Percentiles rank a stretch among this genome's conserved stretches.
phyloP scores from a whole-genome alignment of 2,113 vertebrate species.

The Scophthalmus maximus region DNA sequence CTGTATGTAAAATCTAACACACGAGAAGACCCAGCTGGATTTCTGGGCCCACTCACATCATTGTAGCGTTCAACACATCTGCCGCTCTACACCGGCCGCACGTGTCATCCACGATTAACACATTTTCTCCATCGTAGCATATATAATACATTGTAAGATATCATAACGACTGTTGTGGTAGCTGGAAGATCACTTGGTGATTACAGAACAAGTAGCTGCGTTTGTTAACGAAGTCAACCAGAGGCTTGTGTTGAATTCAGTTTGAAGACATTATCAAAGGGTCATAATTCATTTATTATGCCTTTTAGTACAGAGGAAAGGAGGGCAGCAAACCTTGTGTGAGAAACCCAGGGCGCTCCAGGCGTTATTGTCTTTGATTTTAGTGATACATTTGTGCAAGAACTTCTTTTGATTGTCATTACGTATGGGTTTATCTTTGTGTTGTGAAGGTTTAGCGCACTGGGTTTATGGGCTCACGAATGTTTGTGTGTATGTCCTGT shows the following conservation, averaged over 20 bases:
- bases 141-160: slow-evolving; percentile 44
- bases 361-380: slow-evolving; percentile 39
- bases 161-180: slow-evolving; percentile 50
- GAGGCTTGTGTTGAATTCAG: slow-evolving; percentile 51
- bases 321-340: slow-evolving; percentile 2
- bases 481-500: slow-evolving; percentile 3
- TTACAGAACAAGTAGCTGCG: slow-evolving; percentile 50
- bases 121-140: neutral
- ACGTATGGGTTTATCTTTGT: slow-evolving; percentile 15
- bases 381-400: slow-evolving; percentile 22
- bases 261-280: slow-evolving; percentile 68
- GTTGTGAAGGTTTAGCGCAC: neutral
- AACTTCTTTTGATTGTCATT: slow-evolving; percentile 18
- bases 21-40: slow-evolving; percentile 5
- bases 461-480: slow-evolving; percentile 12
- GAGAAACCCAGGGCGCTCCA: neutral
- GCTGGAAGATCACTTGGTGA: slow-evolving; percentile 45
- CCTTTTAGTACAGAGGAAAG: slow-evolving; percentile 36
- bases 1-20: neutral
- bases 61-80: no score
- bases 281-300: slow-evolving; percentile 59
- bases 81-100: neutral
- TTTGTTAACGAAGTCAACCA: slow-evolving; percentile 51
- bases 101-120: slow-evolving; percentile 41
- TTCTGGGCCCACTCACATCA: no score